Evolutionary conservation across 2,797 vertebrate genomes (phyloP).

Genomic region (Moxostoma hubbsi): DNA sequence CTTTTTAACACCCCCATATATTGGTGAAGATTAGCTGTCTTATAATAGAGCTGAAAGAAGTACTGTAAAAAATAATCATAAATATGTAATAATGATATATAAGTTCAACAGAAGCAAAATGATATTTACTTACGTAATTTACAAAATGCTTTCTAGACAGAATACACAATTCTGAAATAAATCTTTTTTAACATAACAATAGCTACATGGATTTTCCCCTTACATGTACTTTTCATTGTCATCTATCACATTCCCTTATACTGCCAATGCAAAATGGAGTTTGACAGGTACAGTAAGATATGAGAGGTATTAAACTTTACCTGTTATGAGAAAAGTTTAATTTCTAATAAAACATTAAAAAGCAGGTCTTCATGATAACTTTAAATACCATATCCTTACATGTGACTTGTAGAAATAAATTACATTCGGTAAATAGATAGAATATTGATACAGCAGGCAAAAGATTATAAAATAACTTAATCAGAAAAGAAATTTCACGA

Average conservation of each 20-base stretch:
- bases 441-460: too few relatives aligned
- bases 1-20: neutral
- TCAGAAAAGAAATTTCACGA: neutral
- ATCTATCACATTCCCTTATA: neutral
- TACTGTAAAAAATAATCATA: neutral
- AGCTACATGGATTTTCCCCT: conserved; percentile 4
- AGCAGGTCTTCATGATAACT: neutral
- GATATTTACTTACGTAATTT: neutral
- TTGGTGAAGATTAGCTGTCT: neutral
- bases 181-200: neutral
- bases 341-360: neutral
- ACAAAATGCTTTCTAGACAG: neutral
- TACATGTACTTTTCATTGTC: neutral
- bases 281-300: neutral
- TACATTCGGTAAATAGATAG: too few relatives aligned
- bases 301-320: neutral
- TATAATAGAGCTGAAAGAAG: neutral
- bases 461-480: neutral
- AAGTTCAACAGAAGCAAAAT: neutral
- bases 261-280: neutral
- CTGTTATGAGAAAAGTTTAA: neutral
- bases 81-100: neutral
- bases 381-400: neutral
- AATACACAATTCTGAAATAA: neutral
- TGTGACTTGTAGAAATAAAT: neutral